Conservation (phyloP, 2,113 vertebrate genomes). For the Microtus montanus region DNA sequence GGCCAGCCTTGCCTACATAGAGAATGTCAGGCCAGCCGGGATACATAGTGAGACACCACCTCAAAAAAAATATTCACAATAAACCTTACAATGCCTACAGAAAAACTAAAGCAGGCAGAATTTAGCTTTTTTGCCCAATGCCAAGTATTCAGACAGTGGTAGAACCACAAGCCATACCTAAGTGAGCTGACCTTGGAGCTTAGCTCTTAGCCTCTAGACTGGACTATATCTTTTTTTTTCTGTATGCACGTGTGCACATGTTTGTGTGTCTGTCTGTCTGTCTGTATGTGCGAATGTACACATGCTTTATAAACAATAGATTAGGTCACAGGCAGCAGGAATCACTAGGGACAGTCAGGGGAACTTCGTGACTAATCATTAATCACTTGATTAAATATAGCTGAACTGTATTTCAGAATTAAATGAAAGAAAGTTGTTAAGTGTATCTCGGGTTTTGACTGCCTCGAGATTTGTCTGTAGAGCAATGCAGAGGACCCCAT, state of each 20-base stretch:
- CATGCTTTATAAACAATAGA: neutral
- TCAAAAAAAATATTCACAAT: neutral
- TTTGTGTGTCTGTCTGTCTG: neutral
- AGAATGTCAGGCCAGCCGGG: neutral
- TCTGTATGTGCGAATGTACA: no score
- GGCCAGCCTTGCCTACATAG: neutral
- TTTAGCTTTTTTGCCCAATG: neutral
- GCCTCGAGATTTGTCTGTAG: neutral
- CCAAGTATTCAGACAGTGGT: neutral
- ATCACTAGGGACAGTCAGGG: neutral
- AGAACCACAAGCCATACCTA: neutral
- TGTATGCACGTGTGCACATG: neutral
- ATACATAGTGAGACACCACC: neutral
- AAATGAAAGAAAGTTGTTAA: neutral
- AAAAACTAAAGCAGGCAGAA: constrained; percentile 13
- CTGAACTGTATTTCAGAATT: neutral
- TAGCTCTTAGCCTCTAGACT: neutral
- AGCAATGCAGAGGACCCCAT: neutral
- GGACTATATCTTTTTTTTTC: neutral
- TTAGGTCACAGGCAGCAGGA: neutral
- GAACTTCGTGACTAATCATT: constrained; percentile 1
- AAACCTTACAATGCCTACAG: neutral
- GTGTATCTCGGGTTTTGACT: neutral
- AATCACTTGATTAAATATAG: constrained; percentile 17
- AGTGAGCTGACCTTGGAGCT: neutral